Conservation (phyloP, 2,113 vertebrate genomes). For the Sander lucioperca region DNA sequence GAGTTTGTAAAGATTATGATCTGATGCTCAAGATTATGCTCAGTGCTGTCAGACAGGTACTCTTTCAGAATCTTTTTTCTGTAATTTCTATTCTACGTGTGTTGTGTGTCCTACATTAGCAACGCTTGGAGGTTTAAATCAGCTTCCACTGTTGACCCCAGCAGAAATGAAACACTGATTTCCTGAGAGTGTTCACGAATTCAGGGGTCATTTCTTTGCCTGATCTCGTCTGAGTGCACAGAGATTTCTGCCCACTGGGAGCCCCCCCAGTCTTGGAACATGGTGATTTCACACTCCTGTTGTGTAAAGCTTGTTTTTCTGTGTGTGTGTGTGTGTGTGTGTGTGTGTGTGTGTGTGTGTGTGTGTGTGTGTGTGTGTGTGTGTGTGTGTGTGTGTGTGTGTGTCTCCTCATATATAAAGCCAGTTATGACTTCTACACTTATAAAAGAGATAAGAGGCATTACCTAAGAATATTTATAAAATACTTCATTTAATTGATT, state of each 20-base stretch:
- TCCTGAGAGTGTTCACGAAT: constrained; percentile 62
- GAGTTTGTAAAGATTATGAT: constrained; percentile 5
- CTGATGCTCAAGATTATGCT: background rate
- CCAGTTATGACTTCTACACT: constrained; percentile 8
- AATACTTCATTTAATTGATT: background rate
- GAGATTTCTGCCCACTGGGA: constrained; percentile 49
- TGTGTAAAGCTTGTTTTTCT: constrained; percentile 78
- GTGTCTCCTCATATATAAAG: constrained; percentile 27
- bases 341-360: no score
- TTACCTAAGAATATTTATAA: background rate
- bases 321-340: constrained; percentile 25
- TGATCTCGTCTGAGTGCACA: constrained; percentile 44
- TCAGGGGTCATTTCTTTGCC: constrained; percentile 53
- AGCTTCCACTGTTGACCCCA: constrained; percentile 40
- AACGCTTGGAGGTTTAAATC: constrained; percentile 40
- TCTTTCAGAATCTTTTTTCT: background rate
- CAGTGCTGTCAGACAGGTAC: background rate
- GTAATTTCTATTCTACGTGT: constrained; percentile 22
- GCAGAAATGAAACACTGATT: constrained; percentile 52
- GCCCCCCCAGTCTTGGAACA: constrained; percentile 70
- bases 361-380: no score
- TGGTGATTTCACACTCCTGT: constrained; percentile 83
- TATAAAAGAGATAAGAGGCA: constrained; percentile 7
- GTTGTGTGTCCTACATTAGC: constrained; percentile 15
- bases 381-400: constrained; percentile 63